A percentile compares a stretch with the other conserved stretches of the same genome.
These are phyloP conservation scores for Galaxias olidus DNA, from an alignment of 2,797 vertebrate genomes.

Conservation along the genomic window DNA sequence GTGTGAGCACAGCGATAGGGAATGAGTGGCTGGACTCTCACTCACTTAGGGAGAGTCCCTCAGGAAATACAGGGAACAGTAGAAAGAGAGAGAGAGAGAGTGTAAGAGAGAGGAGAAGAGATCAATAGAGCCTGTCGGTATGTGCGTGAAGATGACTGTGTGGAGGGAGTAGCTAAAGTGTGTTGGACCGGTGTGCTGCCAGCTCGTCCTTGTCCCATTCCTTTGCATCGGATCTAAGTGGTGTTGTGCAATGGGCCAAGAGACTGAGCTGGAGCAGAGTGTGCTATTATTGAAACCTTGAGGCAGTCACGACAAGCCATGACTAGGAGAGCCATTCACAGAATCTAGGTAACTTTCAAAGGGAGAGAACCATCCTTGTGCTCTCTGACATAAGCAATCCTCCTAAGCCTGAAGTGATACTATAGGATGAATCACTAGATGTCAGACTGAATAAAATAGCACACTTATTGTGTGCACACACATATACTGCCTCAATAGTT, in stretches of 20 bases:
- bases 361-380: conserved; percentile 3
- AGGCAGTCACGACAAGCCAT: conserved; percentile 27
- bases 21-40: conserved; percentile 53
- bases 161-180: conserved; percentile 32
- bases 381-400: background rate
- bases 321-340: conserved; percentile 48
- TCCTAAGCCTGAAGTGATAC: too few relatives aligned
- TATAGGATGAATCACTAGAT: too few relatives aligned
- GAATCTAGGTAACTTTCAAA: conserved; percentile 73
- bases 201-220: conserved; percentile 57
- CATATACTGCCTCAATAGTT: too few relatives aligned
- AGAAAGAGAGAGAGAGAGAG: conserved; percentile 34
- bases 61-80: conserved; percentile 22
- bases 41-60: conserved; percentile 49
- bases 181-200: conserved; percentile 64
- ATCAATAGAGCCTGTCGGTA: conserved; percentile 34
- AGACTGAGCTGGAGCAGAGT: conserved; percentile 64
- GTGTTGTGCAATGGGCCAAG: conserved; percentile 55
- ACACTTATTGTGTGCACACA: too few relatives aligned
- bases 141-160: conserved; percentile 32
- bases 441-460: too few relatives aligned
- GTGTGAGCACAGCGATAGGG: conserved; percentile 81
- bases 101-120: conserved; percentile 29
- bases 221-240: conserved; percentile 49
- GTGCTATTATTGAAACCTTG: conserved; percentile 49